phyloP scores from a whole-genome alignment of 2,113 vertebrate species.

The Perognathus longimembris region DNA sequence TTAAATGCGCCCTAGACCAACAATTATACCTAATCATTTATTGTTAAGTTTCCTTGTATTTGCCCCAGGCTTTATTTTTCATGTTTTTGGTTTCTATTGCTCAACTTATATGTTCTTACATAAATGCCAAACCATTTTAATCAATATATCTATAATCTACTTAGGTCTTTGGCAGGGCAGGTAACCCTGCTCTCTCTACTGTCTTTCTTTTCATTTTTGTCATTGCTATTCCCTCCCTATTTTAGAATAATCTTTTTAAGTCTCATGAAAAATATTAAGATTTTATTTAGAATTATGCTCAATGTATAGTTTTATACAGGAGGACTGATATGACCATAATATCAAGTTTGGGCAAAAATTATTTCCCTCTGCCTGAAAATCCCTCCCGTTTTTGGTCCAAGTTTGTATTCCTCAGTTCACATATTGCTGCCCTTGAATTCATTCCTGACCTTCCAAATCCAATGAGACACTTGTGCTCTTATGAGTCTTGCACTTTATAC shows the following conservation, averaged over 20 bases:
- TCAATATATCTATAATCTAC: not conserved
- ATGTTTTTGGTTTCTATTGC: not conserved
- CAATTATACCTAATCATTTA: not conserved
- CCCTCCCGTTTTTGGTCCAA: not conserved
- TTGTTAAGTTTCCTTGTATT: not conserved
- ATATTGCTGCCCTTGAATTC: conserved; percentile 12
- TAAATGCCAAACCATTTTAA: conserved; percentile 9
- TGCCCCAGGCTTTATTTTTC: not conserved
- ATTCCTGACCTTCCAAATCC: conserved; percentile 21
- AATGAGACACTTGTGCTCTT: not conserved
- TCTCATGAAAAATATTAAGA: conserved; percentile 37
- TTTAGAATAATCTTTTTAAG: conserved; percentile 50
- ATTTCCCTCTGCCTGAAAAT: not conserved
- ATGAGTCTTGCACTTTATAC: not conserved
- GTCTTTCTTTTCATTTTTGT: conserved; percentile 7
- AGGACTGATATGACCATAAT: not conserved
- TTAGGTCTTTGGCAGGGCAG: not conserved
- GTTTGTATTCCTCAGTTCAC: not conserved
- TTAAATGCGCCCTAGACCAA: not conserved
- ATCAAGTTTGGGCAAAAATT: conserved; percentile 21
- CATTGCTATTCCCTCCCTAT: not conserved
- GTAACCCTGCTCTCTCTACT: not conserved
- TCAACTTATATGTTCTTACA: conserved; percentile 35
- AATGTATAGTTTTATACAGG: conserved; percentile 21
- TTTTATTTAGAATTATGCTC: conserved; percentile 42